A percentile compares a stretch with the other conserved stretches of the same genome.
Conservation (phyloP, 2,113 vertebrate species). For the Coptodon bakossiorum region DNA sequence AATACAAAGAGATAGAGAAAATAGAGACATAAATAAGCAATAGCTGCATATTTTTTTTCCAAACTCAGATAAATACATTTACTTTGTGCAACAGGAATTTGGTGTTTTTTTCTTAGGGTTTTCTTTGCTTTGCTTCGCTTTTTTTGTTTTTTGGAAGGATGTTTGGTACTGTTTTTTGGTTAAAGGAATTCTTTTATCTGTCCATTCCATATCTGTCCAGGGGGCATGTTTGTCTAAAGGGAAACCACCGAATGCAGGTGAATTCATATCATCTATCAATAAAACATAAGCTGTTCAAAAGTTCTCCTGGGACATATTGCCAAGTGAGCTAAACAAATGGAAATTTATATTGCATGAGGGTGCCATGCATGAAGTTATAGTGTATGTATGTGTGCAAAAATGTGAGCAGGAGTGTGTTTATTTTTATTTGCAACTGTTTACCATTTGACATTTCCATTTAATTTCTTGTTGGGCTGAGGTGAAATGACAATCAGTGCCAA, state of each 20-base stretch:
- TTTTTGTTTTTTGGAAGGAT: background rate
- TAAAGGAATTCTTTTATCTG: background rate
- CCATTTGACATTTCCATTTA: constrained; percentile 63
- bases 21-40: constrained; percentile 25
- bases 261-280: constrained; percentile 40
- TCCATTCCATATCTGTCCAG: background rate
- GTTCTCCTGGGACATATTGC: constrained; percentile 36
- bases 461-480: constrained; percentile 34
- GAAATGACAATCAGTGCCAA: constrained; percentile 42
- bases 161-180: background rate
- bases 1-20: background rate
- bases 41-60: constrained; percentile 2
- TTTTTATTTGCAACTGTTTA: constrained; percentile 23
- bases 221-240: background rate
- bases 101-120: accelerated
- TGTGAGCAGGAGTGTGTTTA: background rate
- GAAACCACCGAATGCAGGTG: constrained; percentile 14
- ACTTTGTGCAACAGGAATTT: background rate
- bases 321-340: constrained; percentile 55
- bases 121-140: background rate
- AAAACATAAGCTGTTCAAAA: constrained; percentile 53
- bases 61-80: constrained; percentile 21
- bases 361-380: background rate
- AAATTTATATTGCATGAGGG: constrained; percentile 65
- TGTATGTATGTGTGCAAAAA: background rate